Evolutionary conservation across 2,888 invertebrate species (phyloP), one percentile per base, ranked within the genome.

Genomic region (Harpagoxenus sublaevis): DNA sequence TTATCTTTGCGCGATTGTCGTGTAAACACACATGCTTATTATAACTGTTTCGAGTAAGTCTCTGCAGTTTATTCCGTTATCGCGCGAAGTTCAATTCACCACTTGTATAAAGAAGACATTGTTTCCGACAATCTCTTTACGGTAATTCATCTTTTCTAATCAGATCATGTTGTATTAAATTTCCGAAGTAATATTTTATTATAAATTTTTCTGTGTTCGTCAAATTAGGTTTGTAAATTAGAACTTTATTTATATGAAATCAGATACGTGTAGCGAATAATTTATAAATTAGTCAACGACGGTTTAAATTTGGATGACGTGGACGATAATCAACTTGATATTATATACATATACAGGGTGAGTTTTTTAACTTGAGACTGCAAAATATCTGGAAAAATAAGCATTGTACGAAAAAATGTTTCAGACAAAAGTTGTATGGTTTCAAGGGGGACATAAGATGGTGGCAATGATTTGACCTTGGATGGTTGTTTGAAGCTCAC

Each of bases 1-100:
- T 60, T 55, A 35, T 60, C 8, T 23, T 48, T 35, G 39, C 15
- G 12, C 9, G 45, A 42, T 48, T 35, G 31, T 45, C 3, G 35
- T 57, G 6, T 57, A 15, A 71, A 57, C 42, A 57, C 23, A 57
- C 42, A 57, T n/a, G 15, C 35, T 5, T 39, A 23, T n/a, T 23
- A 23, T 23, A 23, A 23, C 23, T 45, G 3, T 45, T 12, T 42
- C 45, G 31, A 79, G 79, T 79, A 79, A 57, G 79, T 78, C 31
- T 42, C 18, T 12, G 28, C 15, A 71, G 18, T 68, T 23, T 45
- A 39, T 77, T 23, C 15, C 18, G 15, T 74, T 45, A 15, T 48
- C 2, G n/a, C 12, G 8, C 12, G 18, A 45, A 35, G 2, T 3
- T 62, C 8, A 31, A 63, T 23, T 35, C 12, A 62, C n/a, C 6